Percentiles rank a stretch among this genome's conserved stretches.
Evolutionary conservation across 23 tunicate genomes (phyloP).

Genomic region (Aplidium turbinatum): DNA sequence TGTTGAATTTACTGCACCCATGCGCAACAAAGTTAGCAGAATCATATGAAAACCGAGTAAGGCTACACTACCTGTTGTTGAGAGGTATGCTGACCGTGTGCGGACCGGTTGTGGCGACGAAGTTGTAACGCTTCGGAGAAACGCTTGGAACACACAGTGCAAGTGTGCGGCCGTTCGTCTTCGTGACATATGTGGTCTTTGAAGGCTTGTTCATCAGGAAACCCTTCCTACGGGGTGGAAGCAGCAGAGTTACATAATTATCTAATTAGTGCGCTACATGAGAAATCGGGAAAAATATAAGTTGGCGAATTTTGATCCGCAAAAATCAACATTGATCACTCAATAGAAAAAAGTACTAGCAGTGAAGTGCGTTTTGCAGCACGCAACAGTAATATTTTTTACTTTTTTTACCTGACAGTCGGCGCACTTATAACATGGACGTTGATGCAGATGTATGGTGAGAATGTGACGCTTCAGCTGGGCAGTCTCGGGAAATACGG

Average conservation of each 20-base stretch:
- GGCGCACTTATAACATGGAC: slow-evolving; percentile 85
- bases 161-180: slow-evolving; percentile 86
- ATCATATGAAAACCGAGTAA: background rate
- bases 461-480: slow-evolving; percentile 83
- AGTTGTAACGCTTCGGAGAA: slow-evolving; percentile 57
- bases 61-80: slow-evolving; percentile 21
- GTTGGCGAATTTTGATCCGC: no score
- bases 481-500: slow-evolving; percentile 53
- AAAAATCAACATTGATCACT: no score
- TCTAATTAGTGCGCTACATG: no score
- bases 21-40: no score
- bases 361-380: no score
- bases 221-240: slow-evolving; percentile 66
- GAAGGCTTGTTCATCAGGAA: slow-evolving; percentile 55
- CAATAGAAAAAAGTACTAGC: no score
- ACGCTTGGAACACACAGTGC: slow-evolving; percentile 80
- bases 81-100: slow-evolving; percentile 49
- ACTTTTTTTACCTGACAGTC: slow-evolving; percentile 85
- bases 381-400: no score
- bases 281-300: no score
- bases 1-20: no score
- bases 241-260: background rate
- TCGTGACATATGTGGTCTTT: slow-evolving; percentile 90
- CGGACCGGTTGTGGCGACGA: slow-evolving; percentile 74
- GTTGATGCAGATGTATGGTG: slow-evolving; percentile 66